Evolutionary conservation across 2,797 vertebrate genomes (phyloP), one percentile per base, ranked within the genome.

Genomic region (Psittacula echo): DNA sequence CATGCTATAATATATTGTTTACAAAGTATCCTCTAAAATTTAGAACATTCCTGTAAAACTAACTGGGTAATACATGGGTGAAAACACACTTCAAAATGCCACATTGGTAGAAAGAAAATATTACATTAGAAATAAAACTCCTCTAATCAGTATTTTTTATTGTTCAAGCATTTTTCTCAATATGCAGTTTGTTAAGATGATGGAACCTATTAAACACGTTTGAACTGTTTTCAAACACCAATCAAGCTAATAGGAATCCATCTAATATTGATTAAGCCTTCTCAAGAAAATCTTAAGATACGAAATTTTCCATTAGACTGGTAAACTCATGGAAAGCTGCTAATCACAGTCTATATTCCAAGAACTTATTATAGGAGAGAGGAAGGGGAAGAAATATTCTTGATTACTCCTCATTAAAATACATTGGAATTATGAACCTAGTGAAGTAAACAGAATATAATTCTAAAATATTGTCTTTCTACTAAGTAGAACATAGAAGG

Each of bases 11-110:
- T 23, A 42, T 7, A 48, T 68, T 29, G 23, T 18, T 89, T 78
- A 77, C 4, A 29, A 92, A 80, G 37, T 65, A 86, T 45, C 17
- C 37, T 62, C 41, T 56, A 87, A 86, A 29, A 70, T 56, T 71
- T 71, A 86, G 54, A 85, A 77, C 18, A 79, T 72, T 66, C 48
- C 37, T 54, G 30, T 45, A 83, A 91, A 93, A 89, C 42, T n/a
- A 87, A 72, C 14, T 42, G 12, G 14, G 65, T 68, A 72, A 89
- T 5, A 64, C 24, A 70, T 83, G 22, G 37, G 24, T 91, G 58
- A 94, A 94, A 93, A 76, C 18, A 68, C 11, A 64, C 42, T 93
- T 83, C 54, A 56, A 89, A 94, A 65, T 68, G 53, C 27, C 71
- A 66, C 1, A 9, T 77, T 82, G 62, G 39, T 73, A 47, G 10